Conservation (phyloP, 2,113 vertebrate genomes). For the Prunella fulvescens region DNA sequence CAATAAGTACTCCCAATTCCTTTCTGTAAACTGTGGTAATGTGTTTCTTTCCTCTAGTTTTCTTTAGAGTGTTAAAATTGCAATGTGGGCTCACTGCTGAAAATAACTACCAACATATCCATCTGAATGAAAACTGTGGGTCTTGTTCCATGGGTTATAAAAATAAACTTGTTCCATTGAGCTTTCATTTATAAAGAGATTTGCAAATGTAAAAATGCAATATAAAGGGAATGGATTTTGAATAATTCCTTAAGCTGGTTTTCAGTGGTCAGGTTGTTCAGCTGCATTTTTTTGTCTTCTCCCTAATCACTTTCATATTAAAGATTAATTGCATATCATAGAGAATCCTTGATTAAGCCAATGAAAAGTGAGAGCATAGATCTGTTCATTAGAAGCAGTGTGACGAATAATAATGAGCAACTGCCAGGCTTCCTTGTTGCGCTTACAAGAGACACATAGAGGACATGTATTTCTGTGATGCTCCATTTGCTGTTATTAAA, state of each 20-base stretch:
- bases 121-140: constrained; percentile 20
- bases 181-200: constrained; percentile 8
- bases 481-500: not conserved
- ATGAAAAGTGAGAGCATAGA: constrained; percentile 33
- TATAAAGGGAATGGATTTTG: constrained; percentile 21
- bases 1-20: not conserved
- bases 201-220: constrained; percentile 26
- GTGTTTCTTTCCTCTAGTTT: not conserved
- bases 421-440: not conserved
- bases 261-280: not conserved
- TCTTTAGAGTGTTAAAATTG: not conserved
- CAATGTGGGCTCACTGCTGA: not conserved
- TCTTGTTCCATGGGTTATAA: not conserved
- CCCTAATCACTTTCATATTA: constrained; percentile 33
- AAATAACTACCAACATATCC: not conserved
- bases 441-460: not conserved
- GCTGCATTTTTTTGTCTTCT: constrained; percentile 27
- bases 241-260: constrained; percentile 43
- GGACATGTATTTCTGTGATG: not conserved
- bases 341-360: constrained; percentile 57
- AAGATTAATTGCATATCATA: constrained; percentile 55
- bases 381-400: not conserved
- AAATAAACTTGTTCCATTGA: constrained; percentile 36
- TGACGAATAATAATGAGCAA: constrained; percentile 38
- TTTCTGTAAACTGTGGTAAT: not conserved